Percentiles rank a stretch among this genome's conserved stretches.
Conservation (phyloP, 2,888 invertebrate species). For the Iselma pallidipennis region DNA sequence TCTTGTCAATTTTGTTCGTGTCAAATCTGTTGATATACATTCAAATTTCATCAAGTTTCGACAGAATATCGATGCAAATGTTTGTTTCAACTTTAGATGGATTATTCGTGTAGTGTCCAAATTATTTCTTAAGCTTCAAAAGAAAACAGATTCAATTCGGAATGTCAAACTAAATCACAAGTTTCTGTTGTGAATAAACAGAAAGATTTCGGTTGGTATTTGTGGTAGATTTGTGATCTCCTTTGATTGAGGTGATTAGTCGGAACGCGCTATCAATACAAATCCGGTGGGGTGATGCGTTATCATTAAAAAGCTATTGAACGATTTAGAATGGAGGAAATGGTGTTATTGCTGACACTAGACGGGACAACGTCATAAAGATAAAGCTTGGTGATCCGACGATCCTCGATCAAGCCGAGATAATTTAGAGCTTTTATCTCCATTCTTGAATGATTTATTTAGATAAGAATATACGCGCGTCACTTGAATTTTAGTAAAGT, state of each 20-base stretch:
- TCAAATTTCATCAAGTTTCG: conserved; percentile 18
- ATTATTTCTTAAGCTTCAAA: background rate
- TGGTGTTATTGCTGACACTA: conserved; percentile 16
- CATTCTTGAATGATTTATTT: conserved; percentile 12
- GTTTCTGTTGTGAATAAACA: background rate
- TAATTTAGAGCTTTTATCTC: conserved; percentile 21
- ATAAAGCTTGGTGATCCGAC: conserved; percentile 19
- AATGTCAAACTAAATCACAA: background rate
- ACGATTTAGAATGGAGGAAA: conserved; percentile 19
- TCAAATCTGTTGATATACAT: conserved; percentile 11
- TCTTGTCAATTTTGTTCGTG: conserved; percentile 27
- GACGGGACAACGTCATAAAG: conserved; percentile 24
- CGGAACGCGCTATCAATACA: background rate
- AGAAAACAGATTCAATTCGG: background rate
- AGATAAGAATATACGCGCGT: conserved; percentile 5
- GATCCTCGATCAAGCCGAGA: conserved; percentile 17
- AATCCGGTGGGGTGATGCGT: conserved; percentile 1
- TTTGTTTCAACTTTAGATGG: background rate
- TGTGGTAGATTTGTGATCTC: background rate
- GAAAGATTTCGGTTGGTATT: background rate
- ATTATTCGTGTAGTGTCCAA: background rate
- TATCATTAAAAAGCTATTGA: conserved; percentile 20
- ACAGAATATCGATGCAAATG: conserved; percentile 18
- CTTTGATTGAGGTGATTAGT: background rate
- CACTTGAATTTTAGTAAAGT: background rate